These are phyloP conservation scores for Toxotes chatareus DNA, from an alignment of 2,113 vertebrate species.

Conservation along the genomic window DNA sequence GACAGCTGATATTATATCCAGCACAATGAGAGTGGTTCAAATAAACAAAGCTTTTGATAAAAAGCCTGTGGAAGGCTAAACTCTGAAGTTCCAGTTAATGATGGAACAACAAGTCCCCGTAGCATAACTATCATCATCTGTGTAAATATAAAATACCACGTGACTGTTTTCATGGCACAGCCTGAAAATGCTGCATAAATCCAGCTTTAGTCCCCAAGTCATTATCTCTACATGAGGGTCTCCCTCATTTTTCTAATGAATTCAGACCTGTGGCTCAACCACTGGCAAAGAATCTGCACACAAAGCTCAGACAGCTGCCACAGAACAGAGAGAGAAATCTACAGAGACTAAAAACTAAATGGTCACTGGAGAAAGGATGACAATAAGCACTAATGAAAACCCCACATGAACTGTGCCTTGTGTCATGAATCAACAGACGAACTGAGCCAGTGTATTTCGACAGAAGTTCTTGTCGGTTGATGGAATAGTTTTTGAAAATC, in stretches of 20 bases:
- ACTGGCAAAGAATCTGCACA: background rate
- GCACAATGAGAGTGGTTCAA: background rate
- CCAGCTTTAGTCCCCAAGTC: background rate
- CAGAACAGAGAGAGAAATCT: background rate
- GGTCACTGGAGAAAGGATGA: background rate
- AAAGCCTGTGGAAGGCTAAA: background rate
- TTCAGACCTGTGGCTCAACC: background rate
- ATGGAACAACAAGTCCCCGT: background rate
- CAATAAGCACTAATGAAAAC: background rate
- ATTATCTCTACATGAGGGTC: background rate
- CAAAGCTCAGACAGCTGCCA: background rate
- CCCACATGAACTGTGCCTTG: background rate
- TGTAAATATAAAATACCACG: background rate
- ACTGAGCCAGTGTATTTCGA: background rate
- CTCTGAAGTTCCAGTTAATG: background rate
- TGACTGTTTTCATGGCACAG: background rate
- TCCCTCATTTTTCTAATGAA: background rate
- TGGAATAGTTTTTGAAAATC: background rate
- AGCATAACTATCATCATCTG: background rate
- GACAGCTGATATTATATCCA: slow-evolving; percentile 16
- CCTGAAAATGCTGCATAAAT: background rate
- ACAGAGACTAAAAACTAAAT: background rate
- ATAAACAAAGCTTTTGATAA: background rate
- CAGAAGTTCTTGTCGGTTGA: background rate
- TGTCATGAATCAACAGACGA: background rate